Evolutionary conservation across 2,888 invertebrate genomes (phyloP), one percentile per base, ranked within the genome.

Genomic region (Cistogaster globosa): DNA sequence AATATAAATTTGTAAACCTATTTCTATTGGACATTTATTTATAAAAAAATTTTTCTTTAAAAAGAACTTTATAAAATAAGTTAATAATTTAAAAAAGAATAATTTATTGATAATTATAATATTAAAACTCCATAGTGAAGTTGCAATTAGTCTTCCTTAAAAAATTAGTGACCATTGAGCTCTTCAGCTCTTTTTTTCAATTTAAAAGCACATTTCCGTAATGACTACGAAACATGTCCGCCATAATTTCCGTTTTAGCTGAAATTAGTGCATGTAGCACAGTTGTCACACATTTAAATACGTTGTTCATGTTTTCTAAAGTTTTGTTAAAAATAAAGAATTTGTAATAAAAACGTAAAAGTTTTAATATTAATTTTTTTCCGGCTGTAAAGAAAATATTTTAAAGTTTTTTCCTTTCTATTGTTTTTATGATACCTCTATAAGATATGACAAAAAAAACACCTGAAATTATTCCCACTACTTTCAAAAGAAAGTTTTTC

Each of bases 381-480:
- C 53, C 74, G 67, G 51, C 45, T 65, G 14, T 2, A 53, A 53
- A 72, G 65, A 60, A 85, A 82, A 65, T 78, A 55, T 72, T 84
- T 67, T 68, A 58, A 85, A 74, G 68, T 82, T 81, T 69, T 32
- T 71, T 76, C 65, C 71, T 51, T 58, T 57, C 60, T 51, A 57
- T 81, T 77, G 69, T 72, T 77, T 62, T 78, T 58, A 62, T 22
- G 20, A 32, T 7, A 32, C 4, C n/a, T 38, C 14, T 32, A 22
- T 14, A 18, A 42, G 22, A 36, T n/a, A 12, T 45, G 2, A 42
- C 16, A 48, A 68, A 63, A 58, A 63, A 87, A 77, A 60, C 87
- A 87, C 86, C 87, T 87, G 87, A 83, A 78, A 67, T 18, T 72
- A 71, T 87, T 87, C 86, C 76, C 87, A 87, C 86, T 83, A 81